These are phyloP conservation scores for Pseudoatta argentina DNA, from an alignment of 1,140 invertebrate genomes.

Conservation along the genomic window DNA sequence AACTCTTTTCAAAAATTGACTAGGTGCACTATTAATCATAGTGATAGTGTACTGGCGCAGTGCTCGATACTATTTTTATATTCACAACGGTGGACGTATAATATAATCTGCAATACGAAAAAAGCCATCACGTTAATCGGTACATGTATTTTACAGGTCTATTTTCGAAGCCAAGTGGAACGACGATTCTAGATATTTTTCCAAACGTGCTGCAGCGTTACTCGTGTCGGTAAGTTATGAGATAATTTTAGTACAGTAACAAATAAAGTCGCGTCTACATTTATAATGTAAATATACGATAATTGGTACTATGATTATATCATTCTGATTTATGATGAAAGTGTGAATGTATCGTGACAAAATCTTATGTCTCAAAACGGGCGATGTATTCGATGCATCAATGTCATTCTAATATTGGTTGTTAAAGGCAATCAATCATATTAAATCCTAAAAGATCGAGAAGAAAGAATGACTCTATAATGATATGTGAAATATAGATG, in stretches of 20 bases:
- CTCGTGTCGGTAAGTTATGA: slow-evolving; percentile 87
- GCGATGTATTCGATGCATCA: not conserved
- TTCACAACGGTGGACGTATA: not conserved
- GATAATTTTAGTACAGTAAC: not conserved
- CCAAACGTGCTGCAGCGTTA: slow-evolving; percentile 88
- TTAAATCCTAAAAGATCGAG: not conserved
- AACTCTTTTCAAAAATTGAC: slow-evolving; percentile 8
- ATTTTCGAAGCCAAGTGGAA: slow-evolving; percentile 88
- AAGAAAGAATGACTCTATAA: slow-evolving; percentile 25
- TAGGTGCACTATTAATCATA: not conserved
- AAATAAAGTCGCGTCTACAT: not conserved
- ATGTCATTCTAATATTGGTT: not conserved
- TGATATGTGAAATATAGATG: slow-evolving; percentile 24
- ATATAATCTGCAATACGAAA: not conserved
- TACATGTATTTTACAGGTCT: slow-evolving; percentile 84
- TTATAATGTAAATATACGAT: not conserved
- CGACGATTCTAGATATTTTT: slow-evolving; percentile 87
- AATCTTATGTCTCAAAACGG: slow-evolving; percentile 7
- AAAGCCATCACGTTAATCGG: not conserved
- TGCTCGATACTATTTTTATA: not conserved
- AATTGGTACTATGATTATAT: not conserved
- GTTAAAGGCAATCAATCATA: slow-evolving; percentile 17
- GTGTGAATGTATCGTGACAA: not conserved
- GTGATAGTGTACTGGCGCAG: not conserved
- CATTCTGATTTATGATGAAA: not conserved